These are phyloP conservation scores for Drosophila kikkawai DNA, from an alignment of 1,140 invertebrate species.

Conservation along the genomic window DNA sequence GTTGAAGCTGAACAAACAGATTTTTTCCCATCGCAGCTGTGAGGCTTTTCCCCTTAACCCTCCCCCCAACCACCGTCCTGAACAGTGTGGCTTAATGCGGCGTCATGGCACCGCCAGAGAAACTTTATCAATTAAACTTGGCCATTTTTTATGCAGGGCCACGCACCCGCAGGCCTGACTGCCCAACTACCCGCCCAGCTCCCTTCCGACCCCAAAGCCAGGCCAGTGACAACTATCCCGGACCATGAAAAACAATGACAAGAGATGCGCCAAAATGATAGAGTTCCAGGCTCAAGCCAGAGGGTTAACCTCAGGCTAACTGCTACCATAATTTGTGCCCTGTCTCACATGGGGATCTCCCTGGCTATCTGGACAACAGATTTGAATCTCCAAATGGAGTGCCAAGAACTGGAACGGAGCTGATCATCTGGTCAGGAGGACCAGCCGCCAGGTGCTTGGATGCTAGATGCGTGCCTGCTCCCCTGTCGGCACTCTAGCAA, in stretches of 20 bases:
- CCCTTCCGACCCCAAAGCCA: neutral
- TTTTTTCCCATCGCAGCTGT: conserved; percentile 59
- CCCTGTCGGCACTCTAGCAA: conserved; percentile 66
- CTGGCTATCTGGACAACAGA: conserved; percentile 13
- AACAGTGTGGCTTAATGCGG: conserved; percentile 66
- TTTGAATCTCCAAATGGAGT: conserved; percentile 48
- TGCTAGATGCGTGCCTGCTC: conserved; percentile 28
- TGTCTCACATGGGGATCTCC: conserved; percentile 27
- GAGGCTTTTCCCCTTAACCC: conserved; percentile 17
- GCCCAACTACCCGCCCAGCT: conserved; percentile 13
- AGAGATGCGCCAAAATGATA: conserved; percentile 51
- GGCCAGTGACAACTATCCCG: conserved; percentile 37
- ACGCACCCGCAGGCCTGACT: conserved; percentile 60
- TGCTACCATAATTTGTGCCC: conserved; percentile 42
- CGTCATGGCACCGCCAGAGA: conserved; percentile 76
- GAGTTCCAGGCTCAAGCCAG: conserved; percentile 19
- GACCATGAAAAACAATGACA: conserved; percentile 47
- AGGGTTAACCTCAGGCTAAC: conserved; percentile 46
- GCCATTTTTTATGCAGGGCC: conserved; percentile 68
- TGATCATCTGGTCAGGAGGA: conserved; percentile 26
- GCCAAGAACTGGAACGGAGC: conserved; percentile 20
- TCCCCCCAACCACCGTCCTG: neutral
- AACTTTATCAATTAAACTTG: conserved; percentile 83
- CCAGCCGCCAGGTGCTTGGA: conserved; percentile 23
- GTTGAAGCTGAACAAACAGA: conserved; percentile 81